Base-by-base conservation (phyloP, 2,888 invertebrate genomes). In the Diachrysia chrysitis region DNA sequence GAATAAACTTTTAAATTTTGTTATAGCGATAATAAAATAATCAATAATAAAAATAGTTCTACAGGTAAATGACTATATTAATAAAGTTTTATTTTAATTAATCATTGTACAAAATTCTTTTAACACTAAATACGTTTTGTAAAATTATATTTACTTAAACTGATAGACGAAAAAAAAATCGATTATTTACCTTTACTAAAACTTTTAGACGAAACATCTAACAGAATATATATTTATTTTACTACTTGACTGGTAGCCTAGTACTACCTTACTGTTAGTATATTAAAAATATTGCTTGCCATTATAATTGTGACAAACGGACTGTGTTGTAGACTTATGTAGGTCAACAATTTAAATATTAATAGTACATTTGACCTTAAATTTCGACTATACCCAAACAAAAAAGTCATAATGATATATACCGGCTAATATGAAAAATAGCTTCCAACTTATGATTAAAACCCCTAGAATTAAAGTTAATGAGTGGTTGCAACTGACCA, bases 391-490 rank as follows among this genome's bases (percentile, higher is more conserved):
- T 66, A 46, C 56, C 69, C 58, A 78, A 81, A 68, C 42, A 68
- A 75, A 83, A 76, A 78, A 54, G 64, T 63, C 63, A 64, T 74
- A 83, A 81, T 82, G 78, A 81, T 84, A 69, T 79, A 65, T 76
- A 78, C 73, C 69, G 64, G 66, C 73, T 80, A 77, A 81, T 81
- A 86, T 87, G 85, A 91, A 90, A 90, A 88, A 91, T 88, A 78
- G 82, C 85, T 85, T 79, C 84, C 79, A 91, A 87, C 71, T 89
- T 89, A 87, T 92, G 84, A 90, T 92, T 90, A 91, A 89, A 92
- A 91, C 86, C 87, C 87, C 83, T 81, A 84, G 85, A 90, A 92
- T 91, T 88, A 89, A 83, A 89, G 85, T 89, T 94, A 94, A 94
- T 94, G 85, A 93, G 88, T 81, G 90, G 93, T 89, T 93, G 84